Evolutionary conservation across 2,797 vertebrate genomes (phyloP).

Genomic region (Hephaestus fuliginosus): DNA sequence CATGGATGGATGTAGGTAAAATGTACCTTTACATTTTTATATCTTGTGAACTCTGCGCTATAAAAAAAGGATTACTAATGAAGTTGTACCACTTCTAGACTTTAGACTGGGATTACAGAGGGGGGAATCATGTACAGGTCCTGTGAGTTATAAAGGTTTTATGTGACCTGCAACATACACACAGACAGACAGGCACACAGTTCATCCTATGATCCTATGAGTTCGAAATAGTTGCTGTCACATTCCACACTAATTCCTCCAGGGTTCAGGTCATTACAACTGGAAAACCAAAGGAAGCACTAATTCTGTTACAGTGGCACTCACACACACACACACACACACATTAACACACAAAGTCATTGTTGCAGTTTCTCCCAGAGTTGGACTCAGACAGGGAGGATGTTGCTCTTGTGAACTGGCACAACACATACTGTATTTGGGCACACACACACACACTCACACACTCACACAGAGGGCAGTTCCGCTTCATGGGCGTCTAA

Average conservation of each 20-base stretch:
- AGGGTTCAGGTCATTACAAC: slow-evolving; percentile 63
- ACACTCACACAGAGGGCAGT: slow-evolving; percentile 37
- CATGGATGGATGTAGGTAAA: neutral
- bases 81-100: neutral
- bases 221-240: slow-evolving; percentile 74
- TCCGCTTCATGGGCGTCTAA: slow-evolving; percentile 62
- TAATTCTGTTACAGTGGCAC: slow-evolving; percentile 42
- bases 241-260: slow-evolving; percentile 75
- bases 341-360: neutral
- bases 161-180: neutral
- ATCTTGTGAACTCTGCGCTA: neutral
- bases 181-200: slow-evolving; percentile 26
- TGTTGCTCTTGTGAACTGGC: slow-evolving; percentile 39
- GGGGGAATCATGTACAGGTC: too few species aligned
- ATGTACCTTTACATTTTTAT: too few species aligned
- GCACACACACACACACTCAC: slow-evolving; percentile 29
- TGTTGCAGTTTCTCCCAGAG: neutral
- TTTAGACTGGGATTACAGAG: too few species aligned
- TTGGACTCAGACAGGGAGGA: slow-evolving; percentile 24
- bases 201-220: too few species aligned
- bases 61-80: neutral
- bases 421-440: slow-evolving; percentile 33
- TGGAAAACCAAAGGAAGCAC: slow-evolving; percentile 58
- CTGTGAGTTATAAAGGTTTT: too few species aligned
- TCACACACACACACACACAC: slow-evolving; percentile 20